Base-by-base conservation (phyloP, 2,888 invertebrate genomes). In the Abscondita cerata region DNA sequence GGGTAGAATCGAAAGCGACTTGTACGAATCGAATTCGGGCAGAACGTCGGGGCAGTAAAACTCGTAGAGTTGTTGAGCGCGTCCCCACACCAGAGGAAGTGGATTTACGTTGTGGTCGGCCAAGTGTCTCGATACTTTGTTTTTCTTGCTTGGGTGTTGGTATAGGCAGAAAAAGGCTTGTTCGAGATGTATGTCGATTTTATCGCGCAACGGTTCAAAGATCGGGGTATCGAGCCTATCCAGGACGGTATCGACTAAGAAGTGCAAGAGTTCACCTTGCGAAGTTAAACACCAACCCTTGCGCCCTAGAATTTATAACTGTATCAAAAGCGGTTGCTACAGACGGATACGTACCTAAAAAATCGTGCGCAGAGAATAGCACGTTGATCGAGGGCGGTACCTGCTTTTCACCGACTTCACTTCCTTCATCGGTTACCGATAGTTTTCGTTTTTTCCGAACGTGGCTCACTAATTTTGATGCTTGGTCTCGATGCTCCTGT, bases 131-230 rank as follows among this genome's bases (percentile, higher is more conserved):
- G 81, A 81, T 19, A 83, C 85, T 75, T 86, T 87, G 54, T 83
- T 87, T 73, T 89, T 89, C 74, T 87, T 90, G 59, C 86, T 88
- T 0, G 92, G 92, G 81, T 93, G 91, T 1, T 90, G 90, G 78
- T 91, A 96, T 1, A 97, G 82, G 77, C 97, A 97, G 78, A 87
- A 95, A 61, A 90, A 84, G 63, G 89, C 86, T 81, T 97, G 96
- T 74, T 96, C 96, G 74, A 96, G 83, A 68, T 91, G 88, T 69
- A 91, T 89, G 61, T 86, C 87, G 1, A 95, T 84, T 75, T 89
- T 88, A 72, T 89, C 88, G 46, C 89, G 82, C 20, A 85, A 83
- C 46, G 84, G 81, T 15, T 87, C 85, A 48, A 89, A 84, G 5
- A 87, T 83, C 13, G 90, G 89, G 0, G 89, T 86, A 60, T 88